Evolutionary conservation across 2,113 vertebrate species (phyloP).

Genomic region (Salvator merianae): DNA sequence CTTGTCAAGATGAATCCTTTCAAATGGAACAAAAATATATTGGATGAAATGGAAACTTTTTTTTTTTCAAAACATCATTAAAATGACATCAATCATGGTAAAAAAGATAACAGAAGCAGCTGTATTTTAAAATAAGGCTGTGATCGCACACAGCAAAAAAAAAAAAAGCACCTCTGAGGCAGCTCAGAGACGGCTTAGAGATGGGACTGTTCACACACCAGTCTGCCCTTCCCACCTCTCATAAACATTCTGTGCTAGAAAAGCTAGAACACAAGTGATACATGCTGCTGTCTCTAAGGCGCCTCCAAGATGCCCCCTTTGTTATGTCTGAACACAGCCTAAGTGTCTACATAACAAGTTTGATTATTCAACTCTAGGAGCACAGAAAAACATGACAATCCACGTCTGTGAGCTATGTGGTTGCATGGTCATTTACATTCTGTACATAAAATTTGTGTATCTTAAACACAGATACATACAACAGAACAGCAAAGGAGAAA

Average conservation of each 20-base stretch:
- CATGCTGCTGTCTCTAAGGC: too few relatives aligned
- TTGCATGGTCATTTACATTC: conserved; percentile 26
- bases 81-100: conserved; percentile 28
- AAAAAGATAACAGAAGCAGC: conserved; percentile 20
- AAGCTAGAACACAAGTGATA: conserved; percentile 8
- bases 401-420: conserved; percentile 23
- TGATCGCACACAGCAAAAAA: too few relatives aligned
- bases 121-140: too few relatives aligned
- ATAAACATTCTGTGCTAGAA: conserved; percentile 28
- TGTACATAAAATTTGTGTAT: conserved; percentile 39
- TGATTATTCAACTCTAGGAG: conserved; percentile 40
- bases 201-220: too few relatives aligned
- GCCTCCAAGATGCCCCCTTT: too few relatives aligned
- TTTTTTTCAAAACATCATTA: conserved; percentile 41
- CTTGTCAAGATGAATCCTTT: conserved; percentile 72
- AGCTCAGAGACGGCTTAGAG: too few relatives aligned
- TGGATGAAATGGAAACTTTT: conserved; percentile 69
- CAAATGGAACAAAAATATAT: conserved; percentile 67
- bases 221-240: too few relatives aligned
- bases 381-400: conserved; percentile 42
- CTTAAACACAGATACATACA: conserved; percentile 52
- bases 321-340: too few relatives aligned
- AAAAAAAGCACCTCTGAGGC: too few relatives aligned
- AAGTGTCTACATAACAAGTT: conserved; percentile 28
- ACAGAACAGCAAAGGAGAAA: conserved; percentile 60